A percentile compares a stretch with the other conserved stretches of the same genome.
These are phyloP conservation scores for Mythimna albipuncta DNA, from an alignment of 2,888 invertebrate genomes.

Conservation along the genomic window DNA sequence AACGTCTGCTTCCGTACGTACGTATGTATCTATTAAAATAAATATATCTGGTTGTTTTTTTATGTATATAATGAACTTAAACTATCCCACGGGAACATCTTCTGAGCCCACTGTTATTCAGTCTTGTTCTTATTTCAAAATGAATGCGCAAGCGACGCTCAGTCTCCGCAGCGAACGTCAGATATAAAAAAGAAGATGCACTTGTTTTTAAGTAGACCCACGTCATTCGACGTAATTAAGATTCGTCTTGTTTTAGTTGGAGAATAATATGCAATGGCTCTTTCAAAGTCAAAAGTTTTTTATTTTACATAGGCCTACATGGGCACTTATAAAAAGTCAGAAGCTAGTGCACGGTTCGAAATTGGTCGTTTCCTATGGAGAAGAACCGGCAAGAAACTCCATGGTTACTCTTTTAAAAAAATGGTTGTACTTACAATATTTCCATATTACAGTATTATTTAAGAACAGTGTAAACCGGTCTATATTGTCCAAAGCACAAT, in stretches of 20 bases:
- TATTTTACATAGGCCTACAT: no score
- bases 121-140: slow-evolving; percentile 49
- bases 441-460: no score
- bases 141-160: slow-evolving; percentile 35
- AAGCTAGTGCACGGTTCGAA: no score
- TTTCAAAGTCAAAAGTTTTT: no score
- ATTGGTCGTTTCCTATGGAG: no score
- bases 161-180: slow-evolving; percentile 1
- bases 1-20: no score
- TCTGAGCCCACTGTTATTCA: slow-evolving; percentile 7
- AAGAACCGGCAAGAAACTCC: no score
- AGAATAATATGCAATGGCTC: background rate
- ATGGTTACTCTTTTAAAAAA: no score
- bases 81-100: slow-evolving; percentile 54
- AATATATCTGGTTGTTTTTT: slow-evolving; percentile 3
- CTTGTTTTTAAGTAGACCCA: background rate
- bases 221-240: background rate
- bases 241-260: background rate
- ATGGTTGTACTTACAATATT: no score
- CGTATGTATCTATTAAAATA: background rate
- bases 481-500: no score
- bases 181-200: slow-evolving; percentile 22
- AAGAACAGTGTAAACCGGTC: no score
- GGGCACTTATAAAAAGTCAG: no score
- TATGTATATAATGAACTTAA: slow-evolving; percentile 20